These are phyloP conservation scores for Peucedramus taeniatus DNA, from an alignment of 2,113 vertebrate species.

Conservation along the genomic window DNA sequence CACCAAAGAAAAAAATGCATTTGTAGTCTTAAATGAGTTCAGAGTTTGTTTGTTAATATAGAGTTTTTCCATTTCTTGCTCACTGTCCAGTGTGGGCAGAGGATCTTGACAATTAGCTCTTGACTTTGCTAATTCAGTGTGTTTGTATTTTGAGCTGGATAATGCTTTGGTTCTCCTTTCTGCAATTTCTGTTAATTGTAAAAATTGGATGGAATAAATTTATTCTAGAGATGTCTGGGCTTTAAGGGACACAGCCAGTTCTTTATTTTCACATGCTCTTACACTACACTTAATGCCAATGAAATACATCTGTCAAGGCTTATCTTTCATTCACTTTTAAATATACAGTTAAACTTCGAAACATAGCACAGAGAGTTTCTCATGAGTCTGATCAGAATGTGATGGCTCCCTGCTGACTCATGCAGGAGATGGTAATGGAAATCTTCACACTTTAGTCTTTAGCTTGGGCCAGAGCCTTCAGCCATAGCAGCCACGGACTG, in stretches of 20 bases:
- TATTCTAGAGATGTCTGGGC: background rate
- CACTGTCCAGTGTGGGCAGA: background rate
- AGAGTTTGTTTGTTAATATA: background rate
- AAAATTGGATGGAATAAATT: background rate
- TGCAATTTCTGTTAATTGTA: background rate
- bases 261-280: background rate
- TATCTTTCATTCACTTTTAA: background rate
- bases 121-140: background rate
- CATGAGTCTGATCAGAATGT: background rate
- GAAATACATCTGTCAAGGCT: background rate
- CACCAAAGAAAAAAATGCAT: background rate
- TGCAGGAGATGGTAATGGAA: background rate
- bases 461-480: background rate
- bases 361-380: background rate
- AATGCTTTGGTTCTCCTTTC: background rate
- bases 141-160: background rate
- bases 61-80: background rate
- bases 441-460: background rate
- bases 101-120: background rate
- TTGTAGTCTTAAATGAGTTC: background rate
- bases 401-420: background rate
- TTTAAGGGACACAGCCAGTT: background rate
- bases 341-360: background rate
- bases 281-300: background rate
- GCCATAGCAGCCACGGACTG: rapidly evolving